phyloP scores from a whole-genome alignment of 2,888 invertebrate species.

The Sicus ferrugineus region DNA sequence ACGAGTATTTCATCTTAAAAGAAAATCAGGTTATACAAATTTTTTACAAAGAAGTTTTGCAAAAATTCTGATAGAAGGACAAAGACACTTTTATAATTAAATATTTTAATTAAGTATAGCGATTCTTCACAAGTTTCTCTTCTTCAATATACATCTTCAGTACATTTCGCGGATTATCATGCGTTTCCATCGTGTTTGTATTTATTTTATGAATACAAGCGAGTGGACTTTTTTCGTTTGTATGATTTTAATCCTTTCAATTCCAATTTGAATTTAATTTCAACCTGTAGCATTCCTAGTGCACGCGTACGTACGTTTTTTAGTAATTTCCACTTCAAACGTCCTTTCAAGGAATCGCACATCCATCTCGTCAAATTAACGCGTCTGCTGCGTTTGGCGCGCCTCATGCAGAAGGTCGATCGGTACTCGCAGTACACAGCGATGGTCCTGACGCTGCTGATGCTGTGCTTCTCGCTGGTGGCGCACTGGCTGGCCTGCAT shows the following conservation, averaged over 20 bases:
- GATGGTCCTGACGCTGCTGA: conserved; percentile 89
- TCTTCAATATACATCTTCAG: too few relatives aligned
- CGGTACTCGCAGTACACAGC: conserved; percentile 96
- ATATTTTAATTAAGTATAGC: too few relatives aligned
- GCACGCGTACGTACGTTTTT: background rate
- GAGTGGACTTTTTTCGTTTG: background rate
- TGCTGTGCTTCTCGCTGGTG: conserved; percentile 92
- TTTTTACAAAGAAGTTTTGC: too few relatives aligned
- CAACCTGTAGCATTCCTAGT: background rate
- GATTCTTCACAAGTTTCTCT: too few relatives aligned
- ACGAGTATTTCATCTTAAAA: too few relatives aligned
- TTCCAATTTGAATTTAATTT: background rate
- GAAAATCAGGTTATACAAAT: too few relatives aligned
- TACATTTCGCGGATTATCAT: too few relatives aligned
- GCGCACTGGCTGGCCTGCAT: conserved; percentile 98
- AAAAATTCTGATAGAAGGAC: too few relatives aligned
- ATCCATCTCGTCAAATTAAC: conserved; percentile 94
- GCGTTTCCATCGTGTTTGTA: too few relatives aligned
- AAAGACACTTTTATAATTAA: too few relatives aligned
- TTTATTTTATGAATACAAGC: too few relatives aligned
- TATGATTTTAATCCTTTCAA: conserved; percentile 3
- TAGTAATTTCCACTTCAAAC: too few relatives aligned
- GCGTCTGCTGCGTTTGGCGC: conserved; percentile 84
- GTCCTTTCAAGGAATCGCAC: conserved; percentile 72
- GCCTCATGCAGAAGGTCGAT: conserved; percentile 94